Base-by-base conservation (phyloP, 2,888 invertebrate species). In the Chrysolina haemoptera region DNA sequence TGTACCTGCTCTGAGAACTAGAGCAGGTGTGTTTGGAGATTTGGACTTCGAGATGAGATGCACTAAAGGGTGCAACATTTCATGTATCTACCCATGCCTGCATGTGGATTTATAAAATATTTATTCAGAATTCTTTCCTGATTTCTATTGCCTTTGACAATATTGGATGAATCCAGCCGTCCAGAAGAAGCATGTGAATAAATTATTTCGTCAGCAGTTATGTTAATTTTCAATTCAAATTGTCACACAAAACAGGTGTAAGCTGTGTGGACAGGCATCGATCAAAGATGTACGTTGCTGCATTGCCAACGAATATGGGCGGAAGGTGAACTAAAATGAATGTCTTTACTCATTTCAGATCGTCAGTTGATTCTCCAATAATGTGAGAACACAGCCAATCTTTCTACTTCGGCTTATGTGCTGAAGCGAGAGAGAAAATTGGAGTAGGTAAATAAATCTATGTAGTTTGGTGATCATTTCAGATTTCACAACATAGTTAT, bases 211-310 rank as follows among this genome's bases (percentile, higher is more conserved):
- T 59, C n/a, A 35, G 35, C n/a, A 35, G 27, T 22, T 59, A 27
- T 35, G 35, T n/a, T 35, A 27, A 35, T 59, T 59, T 59, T 59
- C 35, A 22, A n/a, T 59, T 59, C 59, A 11, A 27, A 27, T 27
- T 59, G 59, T 59, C 59, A 59, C 59, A 27, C 35, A n/a, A 59
- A 35, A 59, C 59, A 59, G 59, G 59, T 59, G 59, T 59, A 59
- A 22, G 59, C 27, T 22, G 53, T 14, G n/a, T 3, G 12, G 27
- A 59, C 10, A 8, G 6, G n/a, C 27, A 59, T 27, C 59, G 59
- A 59, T 59, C 11, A 20, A 11, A 3, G 35, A 59, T 10, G n/a
- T 35, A n/a, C 10, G 59, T 27, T 27, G 22, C 59, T 35, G 9
- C 11, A 6, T 27, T 20, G 53, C 18, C 12, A 35, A 27, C n/a